Evolutionary conservation across 2,113 vertebrate genomes (phyloP), one percentile per base, ranked within the genome.

Genomic region (Oncorhynchus gorbuscha): DNA sequence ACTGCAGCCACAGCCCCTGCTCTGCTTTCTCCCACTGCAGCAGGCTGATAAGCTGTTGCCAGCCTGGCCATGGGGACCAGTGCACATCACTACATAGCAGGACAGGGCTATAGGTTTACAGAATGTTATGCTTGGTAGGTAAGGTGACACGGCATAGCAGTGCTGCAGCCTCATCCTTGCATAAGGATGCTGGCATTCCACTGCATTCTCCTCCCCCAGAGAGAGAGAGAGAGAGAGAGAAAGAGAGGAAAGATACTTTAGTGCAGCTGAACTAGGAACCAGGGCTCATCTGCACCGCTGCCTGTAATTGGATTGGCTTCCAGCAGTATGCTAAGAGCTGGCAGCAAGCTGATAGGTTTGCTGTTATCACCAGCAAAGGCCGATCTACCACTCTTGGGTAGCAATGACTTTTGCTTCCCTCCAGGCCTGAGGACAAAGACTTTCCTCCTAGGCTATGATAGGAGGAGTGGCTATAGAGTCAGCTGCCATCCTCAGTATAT

Each of bases 271-370:
- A 89, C 6, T 4, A 39, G 87, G 90, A 91, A 90, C 88, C 81
- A 76, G 90, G 89, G 85, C 89, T 90, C 88, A 89, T 84, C 88
- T 90, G 89, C 91, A 90, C 90, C 84, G 83, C 89, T 93, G 91
- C 89, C 91, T 79, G 84, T 94, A 95, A 95, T 92, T 94, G 84
- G 88, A 94, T 93, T 95, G 95, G 95, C 94, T 92, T 71, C 76
- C 5, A 35, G 6, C 6, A 35, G 35, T 35, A 8, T 35, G 35
- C 35, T 35, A 8, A 35, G 35, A 35, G 6, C 75, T 81, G 39
- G 35, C 1, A 35, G 35, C 35, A 35, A 35, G 35, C 35, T 35
- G 35, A 35, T 8, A 35, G 35, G 6, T 35, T 35, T 35, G 35
- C 35, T 35, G 35, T 35, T 35, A 35, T 35, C 0, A 35, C 35